Evolutionary conservation across 1,140 invertebrate genomes (phyloP).

Genomic region (Heliconius hewitsoni): DNA sequence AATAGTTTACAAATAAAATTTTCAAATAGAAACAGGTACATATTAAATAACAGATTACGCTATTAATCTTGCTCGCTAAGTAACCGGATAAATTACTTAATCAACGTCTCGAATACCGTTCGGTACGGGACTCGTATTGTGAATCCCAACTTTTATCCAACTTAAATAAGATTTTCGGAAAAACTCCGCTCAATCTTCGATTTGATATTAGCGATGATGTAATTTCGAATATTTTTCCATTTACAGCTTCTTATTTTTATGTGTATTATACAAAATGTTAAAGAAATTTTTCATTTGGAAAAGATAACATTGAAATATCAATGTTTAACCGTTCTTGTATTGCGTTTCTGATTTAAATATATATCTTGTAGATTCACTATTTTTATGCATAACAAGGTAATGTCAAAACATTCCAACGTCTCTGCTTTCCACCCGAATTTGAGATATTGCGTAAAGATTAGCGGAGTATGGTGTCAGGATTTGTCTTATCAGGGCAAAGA

Average conservation of each 20-base stretch:
- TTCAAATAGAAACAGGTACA: neutral
- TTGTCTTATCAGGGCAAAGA: no score
- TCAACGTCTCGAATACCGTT: slow-evolving; percentile 33
- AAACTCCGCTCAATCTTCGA: slow-evolving; percentile 35
- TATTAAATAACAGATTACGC: slow-evolving; percentile 13
- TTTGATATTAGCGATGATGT: slow-evolving; percentile 3
- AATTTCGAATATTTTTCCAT: neutral
- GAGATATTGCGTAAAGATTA: no score
- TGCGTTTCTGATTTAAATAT: no score
- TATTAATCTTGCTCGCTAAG: slow-evolving; percentile 20
- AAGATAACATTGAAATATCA: no score
- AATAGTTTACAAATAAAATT: neutral
- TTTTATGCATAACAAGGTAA: no score
- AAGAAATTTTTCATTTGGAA: neutral
- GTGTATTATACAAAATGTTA: neutral
- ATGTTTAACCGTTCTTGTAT: no score
- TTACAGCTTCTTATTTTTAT: neutral
- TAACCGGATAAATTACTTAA: slow-evolving; percentile 27
- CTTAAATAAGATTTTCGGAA: slow-evolving; percentile 40
- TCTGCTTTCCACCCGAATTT: no score
- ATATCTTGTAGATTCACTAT: no score
- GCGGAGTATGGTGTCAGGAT: no score
- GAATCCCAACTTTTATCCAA: slow-evolving; percentile 38
- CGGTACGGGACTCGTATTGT: slow-evolving; percentile 29
- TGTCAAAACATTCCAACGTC: no score